Percentiles rank a stretch among this genome's conserved stretches.
Evolutionary conservation across 2,888 invertebrate species (phyloP).

Genomic region (Drosophila sordidula): DNA sequence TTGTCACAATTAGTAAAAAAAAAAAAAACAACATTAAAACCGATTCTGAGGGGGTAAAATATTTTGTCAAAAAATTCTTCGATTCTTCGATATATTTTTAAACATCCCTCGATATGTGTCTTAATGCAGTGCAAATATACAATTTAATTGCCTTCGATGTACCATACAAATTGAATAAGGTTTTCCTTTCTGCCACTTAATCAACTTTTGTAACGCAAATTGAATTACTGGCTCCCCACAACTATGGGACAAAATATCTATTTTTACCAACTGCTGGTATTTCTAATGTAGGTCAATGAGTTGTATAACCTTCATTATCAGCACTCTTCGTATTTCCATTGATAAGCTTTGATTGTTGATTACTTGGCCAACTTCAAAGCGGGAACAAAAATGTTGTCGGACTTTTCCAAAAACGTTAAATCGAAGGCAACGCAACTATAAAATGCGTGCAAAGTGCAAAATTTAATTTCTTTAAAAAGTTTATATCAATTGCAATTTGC

Average conservation of each 20-base stretch:
- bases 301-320: constrained; percentile 54
- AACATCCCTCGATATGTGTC: constrained; percentile 1
- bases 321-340: constrained; percentile 14
- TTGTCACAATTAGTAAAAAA: no score
- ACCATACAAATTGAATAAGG: constrained; percentile 25
- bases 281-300: constrained; percentile 53
- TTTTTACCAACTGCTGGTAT: constrained; percentile 7
- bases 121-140: constrained; percentile 28
- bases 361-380: constrained; percentile 24
- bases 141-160: constrained; percentile 53
- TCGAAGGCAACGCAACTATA: neutral
- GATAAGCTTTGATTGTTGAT: constrained; percentile 46
- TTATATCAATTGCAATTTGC: constrained; percentile 52
- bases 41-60: no score
- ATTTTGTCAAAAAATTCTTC: no score
- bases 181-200: constrained; percentile 11
- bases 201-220: constrained; percentile 18
- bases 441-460: constrained; percentile 20
- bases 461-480: constrained; percentile 24
- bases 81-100: neutral
- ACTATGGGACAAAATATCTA: neutral
- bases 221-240: constrained; percentile 1
- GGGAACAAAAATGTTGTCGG: constrained; percentile 2
- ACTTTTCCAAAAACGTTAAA: neutral
- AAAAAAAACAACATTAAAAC: no score